Evolutionary conservation across 2,888 invertebrate species (phyloP), one percentile per base, ranked within the genome.

Genomic region (Acleris literana): DNA sequence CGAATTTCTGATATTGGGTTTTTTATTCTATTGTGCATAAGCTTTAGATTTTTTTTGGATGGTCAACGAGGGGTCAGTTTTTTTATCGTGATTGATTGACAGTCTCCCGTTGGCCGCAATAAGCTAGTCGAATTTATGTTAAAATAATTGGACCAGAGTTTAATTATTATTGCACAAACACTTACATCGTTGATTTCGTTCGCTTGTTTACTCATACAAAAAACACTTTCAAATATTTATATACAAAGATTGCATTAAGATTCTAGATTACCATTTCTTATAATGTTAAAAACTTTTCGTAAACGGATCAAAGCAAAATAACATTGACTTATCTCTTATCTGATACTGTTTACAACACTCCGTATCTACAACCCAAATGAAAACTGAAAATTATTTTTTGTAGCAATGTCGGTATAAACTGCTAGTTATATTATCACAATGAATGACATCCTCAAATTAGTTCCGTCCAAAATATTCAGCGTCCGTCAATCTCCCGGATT

Each of bases 31-130:
- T 75, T 75, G 74, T 74, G 59, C 59, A 48, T 68, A 64, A 68
- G 71, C 70, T 82, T 57, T 68, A 55, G 49, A 53, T 74, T 80
- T 87, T 87, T 87, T 87, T 80, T 83, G 72, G 78, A 78, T 86
- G 92, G 92, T 91, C 92, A 91, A 86, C 84, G 88, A 89, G 88
- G 90, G 92, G 92, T 91, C 92, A 92, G 86, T 86, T 89, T 88
- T 88, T 88, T 82, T 72, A 77, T 79, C 72, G 71, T 82, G 83
- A 88, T 87, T 92, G 91, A 91, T 88, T 90, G 91, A 91, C 92
- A 88, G 84, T 75, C 86, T 88, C 89, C 90, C 90, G 90, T 88
- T 86, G 88, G 81, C 89, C 77, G 82, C 80, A 79, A 86, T 86
- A 87, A 86, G 78, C 76, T 82, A 83, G 83, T 80, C 83, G 81